Conservation (phyloP, 2,113 vertebrate genomes). For the Sceloporus tristichus region DNA sequence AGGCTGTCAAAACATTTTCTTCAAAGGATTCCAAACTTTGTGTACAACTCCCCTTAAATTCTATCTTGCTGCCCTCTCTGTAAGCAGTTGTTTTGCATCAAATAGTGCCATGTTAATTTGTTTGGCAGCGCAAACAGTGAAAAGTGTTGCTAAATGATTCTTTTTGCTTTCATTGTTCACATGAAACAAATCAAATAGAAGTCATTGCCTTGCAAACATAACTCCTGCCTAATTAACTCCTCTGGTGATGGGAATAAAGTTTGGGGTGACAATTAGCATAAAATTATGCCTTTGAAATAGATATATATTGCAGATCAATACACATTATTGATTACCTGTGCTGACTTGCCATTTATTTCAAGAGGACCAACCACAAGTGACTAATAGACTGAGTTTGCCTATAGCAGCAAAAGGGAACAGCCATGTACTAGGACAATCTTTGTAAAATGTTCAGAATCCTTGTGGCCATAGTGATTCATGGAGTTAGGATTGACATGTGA, state of each 20-base stretch:
- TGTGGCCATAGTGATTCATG: neutral
- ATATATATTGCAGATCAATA: neutral
- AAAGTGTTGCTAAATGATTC: neutral
- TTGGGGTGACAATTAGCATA: conserved; percentile 3
- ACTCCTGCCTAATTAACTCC: neutral
- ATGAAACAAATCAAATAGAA: conserved; percentile 12
- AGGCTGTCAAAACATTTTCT: conserved; percentile 24
- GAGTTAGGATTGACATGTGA: too few species aligned
- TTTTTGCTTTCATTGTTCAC: conserved; percentile 15
- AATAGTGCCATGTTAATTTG: neutral
- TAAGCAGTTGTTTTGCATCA: neutral
- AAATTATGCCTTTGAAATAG: neutral
- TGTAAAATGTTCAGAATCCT: neutral
- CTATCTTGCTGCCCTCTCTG: neutral
- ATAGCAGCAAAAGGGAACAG: neutral
- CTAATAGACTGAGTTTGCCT: neutral
- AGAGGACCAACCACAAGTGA: neutral
- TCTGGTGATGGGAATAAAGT: neutral
- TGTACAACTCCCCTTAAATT: neutral
- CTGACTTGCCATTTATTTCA: neutral
- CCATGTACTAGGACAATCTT: neutral
- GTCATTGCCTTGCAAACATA: neutral
- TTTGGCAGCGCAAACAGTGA: conserved; percentile 8
- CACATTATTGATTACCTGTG: neutral
- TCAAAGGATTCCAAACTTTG: conserved; percentile 5